phyloP scores from a whole-genome alignment of 2,113 vertebrate genomes.

The Trematomus loennbergii region DNA sequence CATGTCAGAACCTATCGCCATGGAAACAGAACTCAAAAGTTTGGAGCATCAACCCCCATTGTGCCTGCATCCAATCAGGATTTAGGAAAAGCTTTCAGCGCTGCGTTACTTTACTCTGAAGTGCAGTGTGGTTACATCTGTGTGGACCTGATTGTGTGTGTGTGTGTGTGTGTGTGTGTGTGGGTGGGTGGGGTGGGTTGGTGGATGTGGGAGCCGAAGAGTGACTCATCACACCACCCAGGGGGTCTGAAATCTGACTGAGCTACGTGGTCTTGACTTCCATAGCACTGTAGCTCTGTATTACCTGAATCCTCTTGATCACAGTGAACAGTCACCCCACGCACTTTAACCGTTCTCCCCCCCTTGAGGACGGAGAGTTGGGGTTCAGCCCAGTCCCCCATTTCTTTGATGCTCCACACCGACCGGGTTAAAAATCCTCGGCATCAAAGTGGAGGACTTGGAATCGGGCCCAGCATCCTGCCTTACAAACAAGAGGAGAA shows the following conservation, averaged over 20 bases:
- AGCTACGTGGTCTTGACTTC: conserved; percentile 8
- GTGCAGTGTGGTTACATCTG: conserved; percentile 37
- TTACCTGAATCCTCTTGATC: conserved; percentile 14
- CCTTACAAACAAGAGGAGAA: background rate
- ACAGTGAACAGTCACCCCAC: conserved; percentile 17
- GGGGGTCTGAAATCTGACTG: conserved; percentile 37
- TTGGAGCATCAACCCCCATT: conserved; percentile 73
- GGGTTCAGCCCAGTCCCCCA: conserved; percentile 31
- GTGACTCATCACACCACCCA: conserved; percentile 58
- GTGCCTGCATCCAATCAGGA: conserved; percentile 76
- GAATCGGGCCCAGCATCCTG: conserved; percentile 47
- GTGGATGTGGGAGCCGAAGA: conserved; percentile 37
- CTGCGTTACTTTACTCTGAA: conserved; percentile 54
- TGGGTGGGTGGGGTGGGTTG: too few species aligned
- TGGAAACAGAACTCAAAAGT: conserved; percentile 83
- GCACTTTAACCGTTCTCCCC: background rate
- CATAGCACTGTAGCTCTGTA: conserved; percentile 3
- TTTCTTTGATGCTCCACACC: conserved; percentile 65
- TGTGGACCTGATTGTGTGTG: conserved; percentile 17
- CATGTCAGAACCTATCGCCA: conserved; percentile 81
- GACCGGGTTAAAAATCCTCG: conserved; percentile 56
- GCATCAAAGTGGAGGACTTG: conserved; percentile 62
- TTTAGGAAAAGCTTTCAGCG: conserved; percentile 58
- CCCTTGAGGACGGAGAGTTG: conserved; percentile 2
- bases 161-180: background rate